Conservation (phyloP, 2,797 vertebrate genomes). For the Acipenser transmontanus region DNA sequence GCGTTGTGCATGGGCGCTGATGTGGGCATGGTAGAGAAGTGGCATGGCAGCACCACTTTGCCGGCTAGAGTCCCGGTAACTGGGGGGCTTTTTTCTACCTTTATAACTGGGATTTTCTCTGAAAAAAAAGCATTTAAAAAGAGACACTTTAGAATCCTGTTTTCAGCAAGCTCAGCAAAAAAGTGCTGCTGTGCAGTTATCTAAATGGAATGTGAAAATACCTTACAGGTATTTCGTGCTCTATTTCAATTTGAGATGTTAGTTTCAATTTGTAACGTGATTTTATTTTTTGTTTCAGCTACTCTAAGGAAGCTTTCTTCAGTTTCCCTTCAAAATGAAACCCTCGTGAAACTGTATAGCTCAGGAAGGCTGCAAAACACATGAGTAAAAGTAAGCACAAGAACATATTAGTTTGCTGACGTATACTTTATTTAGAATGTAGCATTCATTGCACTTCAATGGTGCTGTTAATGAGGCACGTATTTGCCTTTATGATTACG, state of each 20-base stretch:
- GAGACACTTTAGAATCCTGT: conserved; percentile 1
- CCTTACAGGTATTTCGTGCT: background rate
- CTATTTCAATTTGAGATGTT: background rate
- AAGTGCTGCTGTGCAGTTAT: too few species aligned
- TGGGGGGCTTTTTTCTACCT: conserved; percentile 48
- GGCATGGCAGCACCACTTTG: conserved; percentile 83
- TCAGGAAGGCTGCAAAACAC: too few species aligned
- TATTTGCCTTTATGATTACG: background rate
- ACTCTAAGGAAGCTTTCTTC: background rate
- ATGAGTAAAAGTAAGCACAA: too few species aligned
- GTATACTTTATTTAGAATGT: too few species aligned
- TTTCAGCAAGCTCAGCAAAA: background rate
- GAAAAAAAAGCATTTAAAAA: conserved; percentile 24
- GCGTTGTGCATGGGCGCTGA: conserved; percentile 60
- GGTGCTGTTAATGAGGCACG: background rate
- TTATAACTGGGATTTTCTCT: conserved; percentile 30
- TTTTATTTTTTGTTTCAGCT: background rate
- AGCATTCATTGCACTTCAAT: background rate
- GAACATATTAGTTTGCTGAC: too few species aligned
- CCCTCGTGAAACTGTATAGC: background rate
- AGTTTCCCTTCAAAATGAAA: background rate
- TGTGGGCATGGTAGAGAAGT: conserved; percentile 79
- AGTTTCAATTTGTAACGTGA: background rate
- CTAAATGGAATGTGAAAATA: background rate
- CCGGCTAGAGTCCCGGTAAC: conserved; percentile 81